phyloP scores from a whole-genome alignment of 2,113 vertebrate genomes.

The Condylura cristata region DNA sequence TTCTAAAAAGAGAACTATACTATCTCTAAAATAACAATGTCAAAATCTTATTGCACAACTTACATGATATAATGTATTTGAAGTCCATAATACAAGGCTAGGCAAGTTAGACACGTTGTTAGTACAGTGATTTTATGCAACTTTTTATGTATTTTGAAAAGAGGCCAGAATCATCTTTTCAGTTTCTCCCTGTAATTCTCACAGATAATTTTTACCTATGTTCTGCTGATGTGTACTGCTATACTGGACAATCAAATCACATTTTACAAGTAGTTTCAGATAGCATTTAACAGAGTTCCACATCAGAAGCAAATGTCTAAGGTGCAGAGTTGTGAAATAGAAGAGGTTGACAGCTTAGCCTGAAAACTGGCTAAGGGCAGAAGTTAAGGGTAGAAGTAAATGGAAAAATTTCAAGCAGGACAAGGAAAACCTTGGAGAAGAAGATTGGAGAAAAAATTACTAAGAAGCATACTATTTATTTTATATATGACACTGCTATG shows the following conservation, averaged over 20 bases:
- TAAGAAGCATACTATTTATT: constrained; percentile 32
- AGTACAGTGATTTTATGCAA: neutral
- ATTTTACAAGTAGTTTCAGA: constrained; percentile 70
- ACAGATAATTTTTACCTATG: constrained; percentile 8
- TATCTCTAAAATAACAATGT: neutral
- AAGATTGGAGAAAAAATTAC: constrained; percentile 8
- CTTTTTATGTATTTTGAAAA: constrained; percentile 1
- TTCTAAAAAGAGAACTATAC: no score
- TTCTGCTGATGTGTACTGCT: neutral
- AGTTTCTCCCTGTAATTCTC: neutral
- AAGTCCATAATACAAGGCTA: neutral
- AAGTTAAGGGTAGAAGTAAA: constrained; percentile 78
- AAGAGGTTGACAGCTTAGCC: constrained; percentile 72
- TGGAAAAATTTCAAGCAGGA: constrained; percentile 65
- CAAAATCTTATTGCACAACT: neutral
- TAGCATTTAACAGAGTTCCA: constrained; percentile 72
- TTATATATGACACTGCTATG: neutral
- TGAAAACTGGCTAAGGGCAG: constrained; percentile 73
- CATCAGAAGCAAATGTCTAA: constrained; percentile 74
- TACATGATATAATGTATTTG: neutral
- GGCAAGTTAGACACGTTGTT: neutral
- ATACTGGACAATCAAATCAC: constrained; percentile 21
- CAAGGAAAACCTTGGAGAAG: constrained; percentile 65
- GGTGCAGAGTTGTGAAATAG: constrained; percentile 71
- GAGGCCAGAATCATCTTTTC: neutral